These are phyloP conservation scores for Scelioninae gen. 2 DNA, from an alignment of 2,888 invertebrate species.

Conservation along the genomic window DNA sequence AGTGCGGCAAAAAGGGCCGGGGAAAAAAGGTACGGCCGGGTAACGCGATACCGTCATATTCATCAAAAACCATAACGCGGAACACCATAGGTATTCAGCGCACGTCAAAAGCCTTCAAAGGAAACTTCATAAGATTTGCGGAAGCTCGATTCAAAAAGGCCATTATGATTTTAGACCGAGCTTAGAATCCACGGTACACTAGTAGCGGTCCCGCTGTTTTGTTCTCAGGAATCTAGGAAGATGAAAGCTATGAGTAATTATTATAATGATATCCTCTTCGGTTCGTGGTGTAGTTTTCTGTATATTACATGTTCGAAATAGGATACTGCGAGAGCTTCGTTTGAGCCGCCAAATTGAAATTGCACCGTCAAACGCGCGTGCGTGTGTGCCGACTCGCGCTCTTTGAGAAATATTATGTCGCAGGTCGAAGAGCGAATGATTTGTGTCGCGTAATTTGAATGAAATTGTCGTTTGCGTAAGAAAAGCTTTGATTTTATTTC, in stretches of 20 bases:
- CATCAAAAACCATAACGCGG: conserved; percentile 72
- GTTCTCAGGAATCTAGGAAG: conserved; percentile 66
- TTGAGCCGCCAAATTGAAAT: conserved; percentile 52
- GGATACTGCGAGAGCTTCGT: conserved; percentile 44
- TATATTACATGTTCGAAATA: conserved; percentile 52
- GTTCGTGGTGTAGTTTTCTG: conserved; percentile 42
- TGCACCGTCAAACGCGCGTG: conserved; percentile 33
- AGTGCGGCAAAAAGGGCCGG: conserved; percentile 33
- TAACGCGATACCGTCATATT: conserved; percentile 71
- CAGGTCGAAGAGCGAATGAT: conserved; percentile 14
- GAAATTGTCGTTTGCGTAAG: background rate
- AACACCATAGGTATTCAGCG: conserved; percentile 68
- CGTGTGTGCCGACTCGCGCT: conserved; percentile 3
- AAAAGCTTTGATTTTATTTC: too few species aligned
- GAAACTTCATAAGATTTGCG: conserved; percentile 67
- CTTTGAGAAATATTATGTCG: conserved; percentile 23
- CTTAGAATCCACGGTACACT: conserved; percentile 58
- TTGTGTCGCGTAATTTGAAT: conserved; percentile 17
- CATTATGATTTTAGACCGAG: conserved; percentile 65
- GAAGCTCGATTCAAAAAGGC: conserved; percentile 66
- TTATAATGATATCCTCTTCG: conserved; percentile 61
- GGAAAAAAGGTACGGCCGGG: conserved; percentile 55
- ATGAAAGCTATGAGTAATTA: conserved; percentile 66
- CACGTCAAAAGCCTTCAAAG: conserved; percentile 70
- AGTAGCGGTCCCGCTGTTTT: conserved; percentile 59